A percentile compares a stretch with the other conserved stretches of the same genome.
These are phyloP conservation scores for Sarcophaga carnaria DNA, from an alignment of 2,888 invertebrate genomes.

Conservation along the genomic window DNA sequence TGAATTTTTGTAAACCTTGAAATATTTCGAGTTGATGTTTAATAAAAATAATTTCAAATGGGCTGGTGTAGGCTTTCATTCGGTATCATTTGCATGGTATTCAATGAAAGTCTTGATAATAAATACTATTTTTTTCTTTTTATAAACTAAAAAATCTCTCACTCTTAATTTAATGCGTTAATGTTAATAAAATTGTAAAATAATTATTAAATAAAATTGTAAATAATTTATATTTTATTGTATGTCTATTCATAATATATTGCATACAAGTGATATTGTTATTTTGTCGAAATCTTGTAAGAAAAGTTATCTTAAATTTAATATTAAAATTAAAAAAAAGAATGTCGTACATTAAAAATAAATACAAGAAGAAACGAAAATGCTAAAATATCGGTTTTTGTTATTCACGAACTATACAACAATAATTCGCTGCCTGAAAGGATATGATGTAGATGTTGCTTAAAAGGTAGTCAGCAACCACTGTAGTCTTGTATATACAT, in stretches of 20 bases:
- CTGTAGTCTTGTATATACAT: too few species aligned
- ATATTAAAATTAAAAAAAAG: not conserved
- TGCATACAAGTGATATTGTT: slow-evolving; percentile 49
- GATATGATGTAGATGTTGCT: too few species aligned
- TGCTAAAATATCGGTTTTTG: not conserved
- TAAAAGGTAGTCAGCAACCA: too few species aligned
- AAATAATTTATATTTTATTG: slow-evolving; percentile 44
- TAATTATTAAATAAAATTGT: slow-evolving; percentile 17
- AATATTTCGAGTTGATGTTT: too few species aligned
- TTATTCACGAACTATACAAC: too few species aligned
- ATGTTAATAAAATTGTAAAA: slow-evolving; percentile 33
- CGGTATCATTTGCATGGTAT: slow-evolving; percentile 41
- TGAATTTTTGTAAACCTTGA: too few species aligned
- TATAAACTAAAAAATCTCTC: not conserved
- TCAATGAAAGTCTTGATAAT: slow-evolving; percentile 70
- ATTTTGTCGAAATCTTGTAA: slow-evolving; percentile 21
- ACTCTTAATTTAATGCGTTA: slow-evolving; percentile 11
- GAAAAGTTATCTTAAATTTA: too few species aligned
- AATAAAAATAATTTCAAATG: slow-evolving; percentile 57
- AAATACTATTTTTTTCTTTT: slow-evolving; percentile 28
- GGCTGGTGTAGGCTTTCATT: slow-evolving; percentile 78
- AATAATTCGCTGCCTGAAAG: too few species aligned
- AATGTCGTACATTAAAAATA: slow-evolving; percentile 33
- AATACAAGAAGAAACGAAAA: slow-evolving; percentile 5
- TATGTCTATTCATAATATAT: slow-evolving; percentile 31